Evolutionary conservation across 2,797 vertebrate genomes (phyloP), one percentile per base, ranked within the genome.

Genomic region (Falco novaeseelandiae): DNA sequence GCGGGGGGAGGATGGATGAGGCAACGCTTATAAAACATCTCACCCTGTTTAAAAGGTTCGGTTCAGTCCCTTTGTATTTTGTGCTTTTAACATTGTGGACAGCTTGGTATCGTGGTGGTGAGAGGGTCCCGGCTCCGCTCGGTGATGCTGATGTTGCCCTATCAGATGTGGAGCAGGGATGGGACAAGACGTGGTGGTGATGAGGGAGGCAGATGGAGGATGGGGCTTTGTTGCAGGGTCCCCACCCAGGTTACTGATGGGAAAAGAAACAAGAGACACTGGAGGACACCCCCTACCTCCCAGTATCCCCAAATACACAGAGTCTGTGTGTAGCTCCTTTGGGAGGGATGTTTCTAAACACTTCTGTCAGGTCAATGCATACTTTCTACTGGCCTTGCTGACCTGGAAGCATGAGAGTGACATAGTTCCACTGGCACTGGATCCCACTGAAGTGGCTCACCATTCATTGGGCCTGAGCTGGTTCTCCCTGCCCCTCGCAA

Each of bases 31-130:
- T 90, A 77, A 91, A 93, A 92, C 89, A 46, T 94, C 93, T 97
- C 98, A 97, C 97, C 97, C 97, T 97, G 27, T 95, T 96, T 95
- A 59, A 96, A 96, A 97, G 93, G 96, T 96, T 97, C 97, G 52
- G 93, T 97, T 97, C 85, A 83, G 91, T 94, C 87, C 96, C 92
- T 97, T 98, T 97, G 93, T 96, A 95, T 95, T 98, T 98, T 98
- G 98, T 98, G 97, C 97, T 97, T 97, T 97, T 96, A 95, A 87
- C 52, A 0, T 76, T 62, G 72, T 73, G 55, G 81, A 71, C 13
- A 0, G 63, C 83, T 96, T 48, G 79, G 58, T 74, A 26, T 51
- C 1, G 1, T 38, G 55, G 67, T 12, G 30, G 62, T 0, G 27
- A 58, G 77, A 93, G 54, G 44, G 74, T 58, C 63, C 85, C 83